phyloP scores from a whole-genome alignment of 2,113 vertebrate species.

The Microcebus ravelobensis region DNA sequence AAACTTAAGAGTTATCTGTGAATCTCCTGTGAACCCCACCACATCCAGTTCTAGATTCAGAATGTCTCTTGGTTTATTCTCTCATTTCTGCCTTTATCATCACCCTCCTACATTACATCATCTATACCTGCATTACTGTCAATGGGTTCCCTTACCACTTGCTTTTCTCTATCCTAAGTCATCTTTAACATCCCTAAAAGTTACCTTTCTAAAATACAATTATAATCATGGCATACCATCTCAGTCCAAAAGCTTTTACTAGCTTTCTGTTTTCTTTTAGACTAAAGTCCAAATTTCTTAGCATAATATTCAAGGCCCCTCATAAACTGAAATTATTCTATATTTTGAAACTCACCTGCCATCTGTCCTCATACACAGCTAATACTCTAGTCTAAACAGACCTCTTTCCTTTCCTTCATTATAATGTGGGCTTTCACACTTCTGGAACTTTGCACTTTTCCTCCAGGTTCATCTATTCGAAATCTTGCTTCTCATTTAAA shows the following conservation, averaged over 20 bases:
- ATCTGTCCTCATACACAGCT: not conserved
- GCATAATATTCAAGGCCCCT: not conserved
- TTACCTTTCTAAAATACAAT: not conserved
- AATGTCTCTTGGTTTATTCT: not conserved
- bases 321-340: not conserved
- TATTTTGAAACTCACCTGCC: not conserved
- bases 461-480: not conserved
- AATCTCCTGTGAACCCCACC: not conserved
- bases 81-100: not conserved
- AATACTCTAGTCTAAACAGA: not conserved
- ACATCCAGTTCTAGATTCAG: not conserved
- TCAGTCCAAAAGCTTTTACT: slow-evolving; percentile 20
- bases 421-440: not conserved
- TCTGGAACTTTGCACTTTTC: not conserved
- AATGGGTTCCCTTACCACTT: not conserved
- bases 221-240: not conserved
- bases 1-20: not conserved
- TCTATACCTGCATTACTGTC: not conserved
- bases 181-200: not conserved
- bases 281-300: slow-evolving; percentile 28
- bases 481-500: not conserved
- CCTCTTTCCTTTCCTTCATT: not conserved
- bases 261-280: not conserved
- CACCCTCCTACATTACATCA: not conserved
- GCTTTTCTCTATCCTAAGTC: not conserved